A percentile compares a stretch with the other conserved stretches of the same genome.
phyloP scores from a whole-genome alignment of 2,888 invertebrate species.

The Drosophila acutilabella region DNA sequence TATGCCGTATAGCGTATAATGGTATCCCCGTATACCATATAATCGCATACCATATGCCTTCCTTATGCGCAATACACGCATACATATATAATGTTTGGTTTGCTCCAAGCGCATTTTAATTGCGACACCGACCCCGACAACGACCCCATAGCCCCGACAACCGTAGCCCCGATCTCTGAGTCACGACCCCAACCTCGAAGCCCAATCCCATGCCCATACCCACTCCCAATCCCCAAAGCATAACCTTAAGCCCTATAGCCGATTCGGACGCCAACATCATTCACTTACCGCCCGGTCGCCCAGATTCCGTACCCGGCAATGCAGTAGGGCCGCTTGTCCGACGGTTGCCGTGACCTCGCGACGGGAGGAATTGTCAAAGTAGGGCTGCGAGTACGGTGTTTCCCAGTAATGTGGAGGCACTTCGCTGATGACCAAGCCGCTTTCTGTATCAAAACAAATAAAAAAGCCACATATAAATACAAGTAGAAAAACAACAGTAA shows the following conservation, averaged over 20 bases:
- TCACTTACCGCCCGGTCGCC: conserved; percentile 94
- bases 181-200: conserved; percentile 1
- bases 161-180: no score
- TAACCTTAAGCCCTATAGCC: conserved; percentile 5
- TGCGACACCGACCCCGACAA: conserved; percentile 50
- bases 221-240: conserved; percentile 3
- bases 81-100: conserved; percentile 57
- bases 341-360: conserved; percentile 94
- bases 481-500: conserved; percentile 29
- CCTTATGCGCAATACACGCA: conserved; percentile 50
- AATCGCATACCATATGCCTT: conserved; percentile 2
- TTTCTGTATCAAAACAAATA: conserved; percentile 72
- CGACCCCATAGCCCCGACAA: no score
- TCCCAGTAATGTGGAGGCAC: conserved; percentile 85
- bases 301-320: conserved; percentile 94
- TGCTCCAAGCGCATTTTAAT: conserved; percentile 65
- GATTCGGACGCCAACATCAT: conserved; percentile 13
- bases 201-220: neutral
- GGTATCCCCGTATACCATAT: conserved; percentile 9
- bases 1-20: conserved; percentile 3
- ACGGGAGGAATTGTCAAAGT: conserved; percentile 94
- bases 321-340: conserved; percentile 93
- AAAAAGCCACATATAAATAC: conserved; percentile 5
- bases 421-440: conserved; percentile 83
- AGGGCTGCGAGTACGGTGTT: conserved; percentile 92